Conservation (phyloP, 1,140 invertebrate species). For the Drosophila nigromelanica region DNA sequence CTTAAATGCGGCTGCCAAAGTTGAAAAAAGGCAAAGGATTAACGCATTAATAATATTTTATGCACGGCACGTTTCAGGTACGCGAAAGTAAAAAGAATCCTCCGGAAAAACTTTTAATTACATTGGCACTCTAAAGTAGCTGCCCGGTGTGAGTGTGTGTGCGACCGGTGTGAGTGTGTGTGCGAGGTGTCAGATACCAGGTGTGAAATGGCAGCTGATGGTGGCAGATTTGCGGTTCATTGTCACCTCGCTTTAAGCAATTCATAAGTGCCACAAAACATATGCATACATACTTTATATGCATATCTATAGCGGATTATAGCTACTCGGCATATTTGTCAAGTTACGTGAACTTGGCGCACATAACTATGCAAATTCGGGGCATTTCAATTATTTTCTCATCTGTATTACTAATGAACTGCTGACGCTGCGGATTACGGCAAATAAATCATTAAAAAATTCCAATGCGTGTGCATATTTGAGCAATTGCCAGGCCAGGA, state of each 20-base stretch:
- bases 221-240: constrained; percentile 4
- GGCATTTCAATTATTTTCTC: constrained; percentile 69
- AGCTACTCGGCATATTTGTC: constrained; percentile 33
- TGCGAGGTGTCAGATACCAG: constrained; percentile 13
- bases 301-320: neutral
- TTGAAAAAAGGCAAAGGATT: constrained; percentile 34
- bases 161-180: too few relatives aligned
- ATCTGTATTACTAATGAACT: constrained; percentile 48
- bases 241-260: constrained; percentile 29
- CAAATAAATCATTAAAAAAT: constrained; percentile 76
- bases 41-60: constrained; percentile 53
- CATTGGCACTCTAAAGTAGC: constrained; percentile 72
- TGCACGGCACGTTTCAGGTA: constrained; percentile 60
- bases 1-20: constrained; percentile 13
- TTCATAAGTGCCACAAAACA: neutral
- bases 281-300: neutral
- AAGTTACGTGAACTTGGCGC: constrained; percentile 54
- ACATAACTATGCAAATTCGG: constrained; percentile 58
- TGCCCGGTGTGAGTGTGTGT: neutral
- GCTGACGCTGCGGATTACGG: constrained; percentile 32
- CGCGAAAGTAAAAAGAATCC: constrained; percentile 15
- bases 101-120: constrained; percentile 69
- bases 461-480: constrained; percentile 65
- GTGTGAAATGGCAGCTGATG: constrained; percentile 14
- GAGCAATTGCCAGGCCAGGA: neutral